Evolutionary conservation across 2,888 invertebrate species (phyloP).

Genomic region (Polydesmus complanatus): DNA sequence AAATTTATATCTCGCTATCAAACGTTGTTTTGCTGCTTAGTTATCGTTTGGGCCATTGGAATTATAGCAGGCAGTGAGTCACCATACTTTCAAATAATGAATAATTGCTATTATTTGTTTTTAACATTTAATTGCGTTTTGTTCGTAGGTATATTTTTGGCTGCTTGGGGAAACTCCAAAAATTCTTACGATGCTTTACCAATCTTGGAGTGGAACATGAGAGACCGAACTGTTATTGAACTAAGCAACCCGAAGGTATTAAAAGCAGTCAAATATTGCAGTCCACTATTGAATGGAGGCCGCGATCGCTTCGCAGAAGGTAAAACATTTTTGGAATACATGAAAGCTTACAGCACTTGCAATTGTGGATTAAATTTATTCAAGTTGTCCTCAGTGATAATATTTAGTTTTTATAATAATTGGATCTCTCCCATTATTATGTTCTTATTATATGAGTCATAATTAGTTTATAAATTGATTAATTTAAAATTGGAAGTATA

Average conservation of each 20-base stretch:
- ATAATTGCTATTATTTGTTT: background rate
- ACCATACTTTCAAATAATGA: background rate
- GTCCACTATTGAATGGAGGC: conserved; percentile 36
- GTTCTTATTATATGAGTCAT: too few species aligned
- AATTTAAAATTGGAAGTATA: too few species aligned
- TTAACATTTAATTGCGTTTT: background rate
- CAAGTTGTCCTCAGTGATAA: too few species aligned
- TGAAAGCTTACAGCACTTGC: too few species aligned
- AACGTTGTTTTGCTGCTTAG: conserved; percentile 13
- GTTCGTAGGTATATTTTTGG: conserved; percentile 4
- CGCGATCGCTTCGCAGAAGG: conserved; percentile 1
- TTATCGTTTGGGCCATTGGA: conserved; percentile 12
- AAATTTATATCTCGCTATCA: conserved; percentile 12
- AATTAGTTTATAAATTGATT: too few species aligned
- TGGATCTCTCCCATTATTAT: too few species aligned
- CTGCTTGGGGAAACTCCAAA: conserved; percentile 6
- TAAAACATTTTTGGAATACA: too few species aligned
- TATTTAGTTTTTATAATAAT: too few species aligned
- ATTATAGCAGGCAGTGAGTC: conserved; percentile 13
- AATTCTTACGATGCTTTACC: background rate
- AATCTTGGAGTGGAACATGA: background rate
- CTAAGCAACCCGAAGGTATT: conserved; percentile 14
- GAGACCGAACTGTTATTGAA: conserved; percentile 3
- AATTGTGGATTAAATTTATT: too few species aligned
- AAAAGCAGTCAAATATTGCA: conserved; percentile 27